A percentile compares a stretch with the other conserved stretches of the same genome.
Evolutionary conservation across 2,797 vertebrate genomes (phyloP).

Genomic region (Falco novaeseelandiae): DNA sequence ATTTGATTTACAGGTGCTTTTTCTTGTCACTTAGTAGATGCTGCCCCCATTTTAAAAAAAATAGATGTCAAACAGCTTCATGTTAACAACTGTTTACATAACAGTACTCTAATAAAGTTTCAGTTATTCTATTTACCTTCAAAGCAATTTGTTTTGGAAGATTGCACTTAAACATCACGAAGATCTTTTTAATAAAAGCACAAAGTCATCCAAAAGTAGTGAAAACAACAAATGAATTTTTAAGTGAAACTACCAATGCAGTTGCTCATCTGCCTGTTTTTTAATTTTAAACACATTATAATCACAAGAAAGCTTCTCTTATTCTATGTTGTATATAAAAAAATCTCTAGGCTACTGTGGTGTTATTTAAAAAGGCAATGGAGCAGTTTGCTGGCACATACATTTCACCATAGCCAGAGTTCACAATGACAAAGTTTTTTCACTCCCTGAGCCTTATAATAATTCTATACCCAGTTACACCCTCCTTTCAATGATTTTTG

Average conservation of each 20-base stretch:
- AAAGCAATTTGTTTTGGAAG: conserved; percentile 21
- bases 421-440: background rate
- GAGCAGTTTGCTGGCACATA: background rate
- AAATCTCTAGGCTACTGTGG: background rate
- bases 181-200: background rate
- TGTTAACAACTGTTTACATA: background rate
- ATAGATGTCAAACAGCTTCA: background rate
- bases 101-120: background rate
- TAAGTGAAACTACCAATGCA: background rate
- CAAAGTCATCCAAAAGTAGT: background rate
- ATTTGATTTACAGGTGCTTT: background rate
- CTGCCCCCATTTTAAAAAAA: background rate
- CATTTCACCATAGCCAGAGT: background rate
- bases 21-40: background rate
- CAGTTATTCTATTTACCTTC: background rate
- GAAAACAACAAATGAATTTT: background rate
- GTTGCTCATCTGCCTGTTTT: background rate
- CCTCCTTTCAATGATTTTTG: background rate
- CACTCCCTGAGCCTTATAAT: background rate
- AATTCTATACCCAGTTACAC: background rate
- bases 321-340: background rate
- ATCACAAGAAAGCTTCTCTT: background rate
- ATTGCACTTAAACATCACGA: background rate
- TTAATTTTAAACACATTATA: background rate
- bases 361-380: background rate